A percentile compares a stretch with the other conserved stretches of the same genome.
These are phyloP conservation scores for Poeciliopsis prolifica DNA, from an alignment of 2,113 vertebrate genomes.

Conservation along the genomic window DNA sequence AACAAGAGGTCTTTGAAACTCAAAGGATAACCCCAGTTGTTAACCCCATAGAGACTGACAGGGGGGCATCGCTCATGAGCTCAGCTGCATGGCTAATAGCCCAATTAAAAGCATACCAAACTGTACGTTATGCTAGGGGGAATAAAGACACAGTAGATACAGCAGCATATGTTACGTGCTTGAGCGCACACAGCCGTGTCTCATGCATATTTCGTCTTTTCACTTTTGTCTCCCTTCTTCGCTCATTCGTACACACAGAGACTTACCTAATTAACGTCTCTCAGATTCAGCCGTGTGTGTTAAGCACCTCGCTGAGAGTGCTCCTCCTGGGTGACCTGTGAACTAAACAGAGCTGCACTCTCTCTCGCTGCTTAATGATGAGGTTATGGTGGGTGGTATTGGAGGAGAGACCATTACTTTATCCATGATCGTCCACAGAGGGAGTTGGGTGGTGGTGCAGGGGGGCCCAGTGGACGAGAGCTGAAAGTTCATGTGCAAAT, in stretches of 20 bases:
- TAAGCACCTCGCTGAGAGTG: slow-evolving; percentile 54
- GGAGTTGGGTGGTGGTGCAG: slow-evolving; percentile 39
- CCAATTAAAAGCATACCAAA: slow-evolving; percentile 77
- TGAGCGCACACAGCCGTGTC: slow-evolving; percentile 18
- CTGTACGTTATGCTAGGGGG: slow-evolving; percentile 69
- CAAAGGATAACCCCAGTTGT: slow-evolving; percentile 65
- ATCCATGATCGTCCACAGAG: slow-evolving; percentile 37
- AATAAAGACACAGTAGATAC: slow-evolving; percentile 16
- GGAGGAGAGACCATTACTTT: slow-evolving; percentile 61
- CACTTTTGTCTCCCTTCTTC: slow-evolving; percentile 43
- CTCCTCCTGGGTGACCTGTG: slow-evolving; percentile 71
- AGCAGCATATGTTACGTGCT: slow-evolving; percentile 15
- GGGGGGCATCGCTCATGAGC: slow-evolving; percentile 63
- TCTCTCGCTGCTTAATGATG: slow-evolving; percentile 55
- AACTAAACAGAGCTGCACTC: slow-evolving; percentile 52
- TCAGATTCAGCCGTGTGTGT: slow-evolving; percentile 44
- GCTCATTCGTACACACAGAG: slow-evolving; percentile 11
- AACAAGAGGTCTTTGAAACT: slow-evolving; percentile 78
- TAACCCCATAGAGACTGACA: slow-evolving; percentile 73
- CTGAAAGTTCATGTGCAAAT: slow-evolving; percentile 59
- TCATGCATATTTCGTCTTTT: slow-evolving; percentile 10
- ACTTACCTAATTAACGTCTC: slow-evolving; percentile 69
- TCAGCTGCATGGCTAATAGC: slow-evolving; percentile 72
- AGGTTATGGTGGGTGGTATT: slow-evolving; percentile 52
- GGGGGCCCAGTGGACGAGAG: slow-evolving; percentile 29